These are phyloP conservation scores for Euclidia mi DNA, from an alignment of 2,888 invertebrate species.

Conservation along the genomic window DNA sequence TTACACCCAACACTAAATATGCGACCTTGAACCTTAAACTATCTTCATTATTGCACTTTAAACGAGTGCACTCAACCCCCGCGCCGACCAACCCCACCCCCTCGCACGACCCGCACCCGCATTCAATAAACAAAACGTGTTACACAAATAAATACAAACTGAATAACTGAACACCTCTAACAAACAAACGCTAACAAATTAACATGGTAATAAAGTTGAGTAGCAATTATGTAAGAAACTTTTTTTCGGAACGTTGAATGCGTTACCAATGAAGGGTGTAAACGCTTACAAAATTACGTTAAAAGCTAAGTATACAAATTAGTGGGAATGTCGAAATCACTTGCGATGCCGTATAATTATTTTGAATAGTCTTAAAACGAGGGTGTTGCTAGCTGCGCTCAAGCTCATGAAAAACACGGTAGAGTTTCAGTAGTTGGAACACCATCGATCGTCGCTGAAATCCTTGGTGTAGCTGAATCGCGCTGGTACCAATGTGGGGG, in stretches of 20 bases:
- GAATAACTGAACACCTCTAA: constrained; percentile 14
- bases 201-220: constrained; percentile 23
- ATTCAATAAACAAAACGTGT: constrained; percentile 8
- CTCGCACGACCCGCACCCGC: not conserved
- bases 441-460: constrained; percentile 58
- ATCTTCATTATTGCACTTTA: constrained; percentile 68
- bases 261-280: constrained; percentile 23
- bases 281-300: constrained; percentile 27
- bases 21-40: constrained; percentile 86
- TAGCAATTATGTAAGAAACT: constrained; percentile 24
- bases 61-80: constrained; percentile 58
- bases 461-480: constrained; percentile 59
- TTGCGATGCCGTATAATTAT: constrained; percentile 43
- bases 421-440: constrained; percentile 11
- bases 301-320: constrained; percentile 43
- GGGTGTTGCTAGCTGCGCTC: not conserved
- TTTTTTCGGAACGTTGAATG: constrained; percentile 18
- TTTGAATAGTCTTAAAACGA: constrained; percentile 27
- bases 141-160: constrained; percentile 1
- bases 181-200: constrained; percentile 26
- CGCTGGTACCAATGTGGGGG: constrained; percentile 63
- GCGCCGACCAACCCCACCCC: not conserved
- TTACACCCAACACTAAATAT: constrained; percentile 71
- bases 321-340: constrained; percentile 44
- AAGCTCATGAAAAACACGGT: constrained; percentile 1